phyloP scores from a whole-genome alignment of 2,888 invertebrate genomes.

The Deilephila porcellus region DNA sequence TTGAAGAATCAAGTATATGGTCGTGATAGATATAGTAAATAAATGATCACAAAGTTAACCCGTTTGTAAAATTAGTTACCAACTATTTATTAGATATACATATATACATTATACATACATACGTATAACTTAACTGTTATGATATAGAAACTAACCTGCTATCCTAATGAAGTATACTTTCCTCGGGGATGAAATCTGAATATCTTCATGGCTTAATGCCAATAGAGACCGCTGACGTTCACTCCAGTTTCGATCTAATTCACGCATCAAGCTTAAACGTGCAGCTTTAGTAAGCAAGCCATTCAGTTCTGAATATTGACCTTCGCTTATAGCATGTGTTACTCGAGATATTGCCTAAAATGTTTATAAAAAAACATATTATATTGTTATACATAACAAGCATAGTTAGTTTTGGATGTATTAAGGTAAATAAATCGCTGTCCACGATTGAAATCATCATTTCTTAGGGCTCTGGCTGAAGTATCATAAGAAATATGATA shows the following conservation, averaged over 20 bases:
- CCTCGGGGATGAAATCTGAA: constrained; percentile 77
- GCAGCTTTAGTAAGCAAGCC: constrained; percentile 78
- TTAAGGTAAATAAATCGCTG: no score
- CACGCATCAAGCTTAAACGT: constrained; percentile 69
- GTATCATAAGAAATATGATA: no score
- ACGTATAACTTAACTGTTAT: not conserved
- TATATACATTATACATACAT: no score
- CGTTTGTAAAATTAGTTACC: not conserved
- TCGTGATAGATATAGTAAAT: not conserved
- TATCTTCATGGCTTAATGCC: constrained; percentile 67
- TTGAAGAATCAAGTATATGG: no score
- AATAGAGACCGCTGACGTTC: constrained; percentile 67
- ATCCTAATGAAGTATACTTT: constrained; percentile 80
- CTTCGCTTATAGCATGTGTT: constrained; percentile 72
- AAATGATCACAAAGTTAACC: not conserved
- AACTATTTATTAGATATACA: not conserved
- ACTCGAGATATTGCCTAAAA: constrained; percentile 76
- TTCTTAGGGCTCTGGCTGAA: no score
- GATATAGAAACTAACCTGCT: constrained; percentile 60
- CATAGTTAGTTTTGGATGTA: no score
- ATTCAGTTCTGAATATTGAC: constrained; percentile 68
- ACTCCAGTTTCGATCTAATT: constrained; percentile 75
- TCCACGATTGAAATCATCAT: no score
- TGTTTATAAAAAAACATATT: not conserved
- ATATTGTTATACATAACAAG: not conserved